phyloP scores from a whole-genome alignment of 1,140 invertebrate species.

The Drosophila rufa region DNA sequence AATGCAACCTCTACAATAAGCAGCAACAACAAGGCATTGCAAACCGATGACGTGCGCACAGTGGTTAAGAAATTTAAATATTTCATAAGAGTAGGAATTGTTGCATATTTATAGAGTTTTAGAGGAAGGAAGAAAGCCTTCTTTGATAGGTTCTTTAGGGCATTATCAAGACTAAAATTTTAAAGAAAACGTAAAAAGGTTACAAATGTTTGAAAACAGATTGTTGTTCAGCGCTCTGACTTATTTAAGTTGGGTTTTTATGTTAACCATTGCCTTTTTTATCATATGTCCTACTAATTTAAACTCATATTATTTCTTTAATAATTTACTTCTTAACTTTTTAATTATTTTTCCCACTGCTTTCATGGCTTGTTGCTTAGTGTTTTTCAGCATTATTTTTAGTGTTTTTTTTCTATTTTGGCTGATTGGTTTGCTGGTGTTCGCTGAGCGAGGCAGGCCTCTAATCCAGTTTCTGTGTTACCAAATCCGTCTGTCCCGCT shows the following conservation, averaged over 20 bases:
- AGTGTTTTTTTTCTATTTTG: conserved; percentile 22
- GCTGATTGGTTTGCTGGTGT: conserved; percentile 31
- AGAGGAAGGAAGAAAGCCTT: neutral
- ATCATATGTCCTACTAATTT: too few relatives aligned
- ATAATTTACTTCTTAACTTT: too few relatives aligned
- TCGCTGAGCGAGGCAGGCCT: conserved; percentile 40
- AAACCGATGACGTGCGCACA: conserved; percentile 65
- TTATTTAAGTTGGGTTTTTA: neutral
- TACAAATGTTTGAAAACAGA: neutral
- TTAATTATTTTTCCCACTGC: too few relatives aligned
- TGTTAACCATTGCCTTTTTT: too few relatives aligned
- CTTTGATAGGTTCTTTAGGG: too few relatives aligned
- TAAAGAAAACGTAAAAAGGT: too few relatives aligned
- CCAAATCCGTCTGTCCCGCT: conserved; percentile 26
- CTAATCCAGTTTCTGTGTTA: conserved; percentile 74
- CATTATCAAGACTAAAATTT: too few relatives aligned
- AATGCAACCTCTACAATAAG: conserved; percentile 31
- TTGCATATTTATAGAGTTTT: too few relatives aligned
- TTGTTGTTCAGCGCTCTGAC: neutral
- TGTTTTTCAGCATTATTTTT: conserved; percentile 15
- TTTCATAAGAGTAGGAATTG: neutral
- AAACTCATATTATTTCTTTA: too few relatives aligned
- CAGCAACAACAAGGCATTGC: conserved; percentile 38
- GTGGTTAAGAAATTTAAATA: conserved; percentile 28
- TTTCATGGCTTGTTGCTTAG: too few relatives aligned